A percentile compares a stretch with the other conserved stretches of the same genome.
Conservation (phyloP, 1,140 invertebrate genomes). For the Macrocentrus cingulum region DNA sequence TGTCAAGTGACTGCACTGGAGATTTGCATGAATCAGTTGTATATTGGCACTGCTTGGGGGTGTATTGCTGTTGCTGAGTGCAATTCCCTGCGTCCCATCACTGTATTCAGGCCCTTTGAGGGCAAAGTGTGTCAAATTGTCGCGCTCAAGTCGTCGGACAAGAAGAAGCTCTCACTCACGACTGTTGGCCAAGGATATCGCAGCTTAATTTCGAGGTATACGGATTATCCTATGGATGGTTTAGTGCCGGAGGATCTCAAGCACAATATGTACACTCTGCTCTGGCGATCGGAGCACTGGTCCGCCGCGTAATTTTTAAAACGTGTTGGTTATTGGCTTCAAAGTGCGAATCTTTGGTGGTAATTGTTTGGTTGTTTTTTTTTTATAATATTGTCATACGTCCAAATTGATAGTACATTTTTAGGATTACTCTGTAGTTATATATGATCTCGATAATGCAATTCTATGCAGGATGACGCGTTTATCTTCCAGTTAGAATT, state of each 20-base stretch:
- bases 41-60: slow-evolving; percentile 90
- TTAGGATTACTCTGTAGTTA: slow-evolving; percentile 7
- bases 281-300: slow-evolving; percentile 76
- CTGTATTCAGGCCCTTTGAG: slow-evolving; percentile 87
- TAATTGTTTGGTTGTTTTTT: too few relatives aligned
- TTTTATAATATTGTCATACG: slow-evolving; percentile 25
- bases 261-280: slow-evolving; percentile 69
- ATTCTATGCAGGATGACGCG: too few relatives aligned
- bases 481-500: background rate
- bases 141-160: slow-evolving; percentile 50
- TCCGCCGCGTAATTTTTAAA: slow-evolving; percentile 63
- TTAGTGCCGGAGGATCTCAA: slow-evolving; percentile 53
- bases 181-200: slow-evolving; percentile 84
- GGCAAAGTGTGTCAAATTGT: slow-evolving; percentile 68
- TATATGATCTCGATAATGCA: too few relatives aligned
- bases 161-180: slow-evolving; percentile 64
- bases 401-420: slow-evolving; percentile 28
- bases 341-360: slow-evolving; percentile 29
- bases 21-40: slow-evolving; percentile 70
- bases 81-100: slow-evolving; percentile 77
- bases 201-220: slow-evolving; percentile 73
- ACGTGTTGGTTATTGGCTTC: too few relatives aligned
- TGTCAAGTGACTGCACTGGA: slow-evolving; percentile 83
- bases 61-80: slow-evolving; percentile 86
- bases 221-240: slow-evolving; percentile 61